phyloP scores from a whole-genome alignment of 2,113 vertebrate genomes.

The Athene cunicularia region DNA sequence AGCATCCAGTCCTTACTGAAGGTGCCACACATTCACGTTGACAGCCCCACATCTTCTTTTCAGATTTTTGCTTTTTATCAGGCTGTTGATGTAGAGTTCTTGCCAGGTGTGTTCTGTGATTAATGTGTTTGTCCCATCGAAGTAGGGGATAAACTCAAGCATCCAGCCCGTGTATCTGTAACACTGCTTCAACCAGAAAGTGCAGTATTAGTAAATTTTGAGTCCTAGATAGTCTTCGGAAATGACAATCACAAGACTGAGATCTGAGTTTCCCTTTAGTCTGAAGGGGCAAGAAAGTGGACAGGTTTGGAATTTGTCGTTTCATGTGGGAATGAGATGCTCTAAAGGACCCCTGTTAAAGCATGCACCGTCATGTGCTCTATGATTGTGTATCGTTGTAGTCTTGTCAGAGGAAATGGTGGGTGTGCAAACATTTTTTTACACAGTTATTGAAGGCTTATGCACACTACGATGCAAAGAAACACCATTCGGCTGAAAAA shows the following conservation, averaged over 20 bases:
- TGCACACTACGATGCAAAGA: accelerated
- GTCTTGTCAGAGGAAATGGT: not conserved
- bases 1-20: not conserved
- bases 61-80: not conserved
- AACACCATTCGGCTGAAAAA: not conserved
- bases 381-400: not conserved
- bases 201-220: not conserved
- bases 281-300: not conserved
- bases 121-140: not conserved
- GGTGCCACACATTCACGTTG: not conserved
- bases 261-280: not conserved
- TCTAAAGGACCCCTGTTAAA: not conserved
- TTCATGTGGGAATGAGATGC: not conserved
- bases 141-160: not conserved
- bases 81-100: not conserved
- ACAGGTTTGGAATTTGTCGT: not conserved
- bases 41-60: not conserved
- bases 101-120: not conserved
- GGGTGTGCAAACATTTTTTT: not conserved
- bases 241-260: not conserved
- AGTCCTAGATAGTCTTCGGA: not conserved
- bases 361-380: not conserved
- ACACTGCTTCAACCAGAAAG: not conserved
- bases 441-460: not conserved
- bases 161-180: not conserved